Evolutionary conservation across 2,888 invertebrate genomes (phyloP), one percentile per base, ranked within the genome.

Genomic region (Athripsodes cinereus): DNA sequence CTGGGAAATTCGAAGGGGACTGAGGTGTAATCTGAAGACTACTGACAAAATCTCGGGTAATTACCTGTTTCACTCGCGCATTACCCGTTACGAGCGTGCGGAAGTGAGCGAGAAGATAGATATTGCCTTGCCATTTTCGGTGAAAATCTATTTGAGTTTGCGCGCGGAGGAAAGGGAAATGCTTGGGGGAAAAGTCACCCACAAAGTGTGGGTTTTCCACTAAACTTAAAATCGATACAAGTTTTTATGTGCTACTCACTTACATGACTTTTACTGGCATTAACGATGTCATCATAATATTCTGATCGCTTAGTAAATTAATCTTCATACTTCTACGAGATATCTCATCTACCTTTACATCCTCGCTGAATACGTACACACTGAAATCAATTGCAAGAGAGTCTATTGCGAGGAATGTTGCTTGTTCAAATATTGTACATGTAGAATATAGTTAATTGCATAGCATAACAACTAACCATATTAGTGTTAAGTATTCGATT

Each of bases 1-100:
- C 52, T 52, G 16, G 22, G 52, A 31, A 34, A 26, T 40, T 40
- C 26, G 48, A 55, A 13, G 55, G 55, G 50, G 55, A 55, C 46
- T 48, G 46, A 56, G 51, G 56, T 56, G 56, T 56, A 56, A 56
- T 56, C 56, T 56, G 56, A 56, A 50, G 56, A 56, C 56, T 56
- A 56, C 56, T 56, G 56, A 56, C 56, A 56, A 56, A 56, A 56
- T 56, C 56, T 56, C 56, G 56, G 51, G 50, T 56, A 56, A 56
- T 56, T 56, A 56, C 56, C 56, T 56, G 56, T 56, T 56, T 56
- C 56, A 50, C 56, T 56, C 56, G 56, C 56, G 56, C 56, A 20
- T 56, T 52, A 56, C 56, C 51, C 56, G 21, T 52, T 56, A 35
- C 18, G n/a, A 48, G 44, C 22, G 34, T 52, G 56, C 56, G 56